These are phyloP conservation scores for Galendromus occidentalis DNA, from an alignment of 1,140 invertebrate species.

Conservation along the genomic window DNA sequence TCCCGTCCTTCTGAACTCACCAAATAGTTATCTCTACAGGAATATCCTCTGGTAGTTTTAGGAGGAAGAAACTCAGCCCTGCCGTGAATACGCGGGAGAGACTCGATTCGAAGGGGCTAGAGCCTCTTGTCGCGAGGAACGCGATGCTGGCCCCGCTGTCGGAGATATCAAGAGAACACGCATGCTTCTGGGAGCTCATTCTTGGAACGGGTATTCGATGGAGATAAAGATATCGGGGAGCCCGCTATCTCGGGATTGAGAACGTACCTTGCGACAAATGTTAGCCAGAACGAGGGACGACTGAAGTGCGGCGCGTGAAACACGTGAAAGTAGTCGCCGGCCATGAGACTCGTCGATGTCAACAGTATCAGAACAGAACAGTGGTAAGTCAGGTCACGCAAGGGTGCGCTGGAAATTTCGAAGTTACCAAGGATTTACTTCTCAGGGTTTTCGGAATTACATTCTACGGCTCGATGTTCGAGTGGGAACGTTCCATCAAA, in stretches of 20 bases:
- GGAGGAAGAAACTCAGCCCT: neutral
- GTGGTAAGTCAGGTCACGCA: slow-evolving; percentile 1
- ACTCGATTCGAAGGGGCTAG: neutral
- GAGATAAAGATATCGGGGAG: too few species aligned
- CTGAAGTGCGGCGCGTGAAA: neutral
- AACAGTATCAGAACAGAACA: slow-evolving; percentile 4
- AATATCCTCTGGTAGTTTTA: neutral
- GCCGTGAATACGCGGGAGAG: neutral
- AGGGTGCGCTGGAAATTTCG: neutral
- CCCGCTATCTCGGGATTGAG: too few species aligned
- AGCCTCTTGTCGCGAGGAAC: neutral
- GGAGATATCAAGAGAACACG: neutral
- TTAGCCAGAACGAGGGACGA: neutral
- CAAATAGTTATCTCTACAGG: neutral
- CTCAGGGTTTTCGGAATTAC: too few species aligned
- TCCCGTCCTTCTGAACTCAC: too few species aligned
- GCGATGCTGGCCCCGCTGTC: neutral
- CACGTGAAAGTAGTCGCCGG: neutral
- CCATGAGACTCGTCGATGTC: neutral
- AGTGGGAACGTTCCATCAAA: too few species aligned
- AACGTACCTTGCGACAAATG: neutral
- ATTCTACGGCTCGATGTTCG: too few species aligned
- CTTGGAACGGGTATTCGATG: neutral
- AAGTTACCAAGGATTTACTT: too few species aligned
- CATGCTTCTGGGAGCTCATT: neutral